phyloP scores from a whole-genome alignment of 2,797 vertebrate genomes.

The Perodicticus potto region DNA sequence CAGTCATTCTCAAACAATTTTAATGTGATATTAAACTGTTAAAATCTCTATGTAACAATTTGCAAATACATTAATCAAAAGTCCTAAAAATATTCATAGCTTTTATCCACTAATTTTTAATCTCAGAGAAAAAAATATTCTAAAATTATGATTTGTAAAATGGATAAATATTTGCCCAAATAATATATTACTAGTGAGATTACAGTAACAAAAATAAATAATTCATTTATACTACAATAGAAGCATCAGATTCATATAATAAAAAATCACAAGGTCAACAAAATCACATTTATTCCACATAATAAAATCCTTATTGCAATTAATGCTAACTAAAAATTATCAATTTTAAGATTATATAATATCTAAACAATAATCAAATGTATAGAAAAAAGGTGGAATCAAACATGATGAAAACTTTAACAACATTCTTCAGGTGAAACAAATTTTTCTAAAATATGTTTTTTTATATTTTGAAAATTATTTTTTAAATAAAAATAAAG shows the following conservation, averaged over 20 bases:
- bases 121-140: background rate
- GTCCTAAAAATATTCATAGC: background rate
- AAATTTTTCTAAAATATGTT: background rate
- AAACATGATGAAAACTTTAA: background rate
- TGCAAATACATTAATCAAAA: slow-evolving; percentile 21
- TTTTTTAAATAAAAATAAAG: background rate
- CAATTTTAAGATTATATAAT: background rate
- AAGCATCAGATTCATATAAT: background rate
- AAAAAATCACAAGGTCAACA: background rate
- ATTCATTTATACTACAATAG: background rate
- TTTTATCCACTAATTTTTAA: background rate
- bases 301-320: background rate
- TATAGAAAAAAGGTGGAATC: background rate
- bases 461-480: background rate
- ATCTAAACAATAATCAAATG: background rate
- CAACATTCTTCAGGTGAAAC: background rate
- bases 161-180: background rate
- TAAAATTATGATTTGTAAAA: background rate
- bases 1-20: background rate
- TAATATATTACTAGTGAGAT: background rate
- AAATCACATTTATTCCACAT: background rate
- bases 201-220: background rate
- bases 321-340: background rate
- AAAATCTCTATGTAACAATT: background rate
- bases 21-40: no score